Evolutionary conservation across 2,113 vertebrate genomes (phyloP), one percentile per base, ranked within the genome.

Genomic region (Ginglymostoma cirratum): DNA sequence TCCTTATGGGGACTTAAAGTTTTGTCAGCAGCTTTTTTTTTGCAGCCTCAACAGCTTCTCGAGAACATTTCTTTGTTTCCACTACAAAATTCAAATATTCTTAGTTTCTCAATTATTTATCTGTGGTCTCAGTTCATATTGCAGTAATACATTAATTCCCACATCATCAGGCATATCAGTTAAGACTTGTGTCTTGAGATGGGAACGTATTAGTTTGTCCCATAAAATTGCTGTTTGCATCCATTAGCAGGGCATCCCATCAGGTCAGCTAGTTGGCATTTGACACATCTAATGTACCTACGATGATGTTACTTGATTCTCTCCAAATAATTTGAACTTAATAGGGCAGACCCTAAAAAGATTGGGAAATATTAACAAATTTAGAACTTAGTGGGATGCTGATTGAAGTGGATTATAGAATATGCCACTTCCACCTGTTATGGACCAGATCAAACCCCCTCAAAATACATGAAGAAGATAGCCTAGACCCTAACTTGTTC

Each of bases 1-100:
- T 86, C n/a, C 15, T 38, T 55, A 21, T 89, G 48, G 45, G 24
- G 21, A 89, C 45, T 52, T 45, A 30, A 65, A 93, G 34, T n/a
- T 24, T 93, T 65, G 17, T 93, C 89, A 93, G 89, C 66, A n/a
- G n/a, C 5, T 92, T 92, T 55, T 92, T 21, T 92, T 27, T 92
- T 27, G 34, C 21, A 34, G 15, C 30, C 5, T 65, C 89, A n/a
- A 7, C 89, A 93, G 6, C 30, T 93, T 61, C 17, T 92, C 12
- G 34, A 65, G 27, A 92, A 92, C 15, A 30, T 61, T n/a, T 61
- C 23, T 65, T 92, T 55, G 10, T n/a, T 92, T 92, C 89, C 30
- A 92, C 15, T 3, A 61, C 61, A 92, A 92, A n/a, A 19, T 30
- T 92, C 15, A 92, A 92, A 34, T 65, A 19, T 23, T 87, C 42